phyloP scores from a whole-genome alignment of 2,797 vertebrate genomes.

The Coregonus suidteri region DNA sequence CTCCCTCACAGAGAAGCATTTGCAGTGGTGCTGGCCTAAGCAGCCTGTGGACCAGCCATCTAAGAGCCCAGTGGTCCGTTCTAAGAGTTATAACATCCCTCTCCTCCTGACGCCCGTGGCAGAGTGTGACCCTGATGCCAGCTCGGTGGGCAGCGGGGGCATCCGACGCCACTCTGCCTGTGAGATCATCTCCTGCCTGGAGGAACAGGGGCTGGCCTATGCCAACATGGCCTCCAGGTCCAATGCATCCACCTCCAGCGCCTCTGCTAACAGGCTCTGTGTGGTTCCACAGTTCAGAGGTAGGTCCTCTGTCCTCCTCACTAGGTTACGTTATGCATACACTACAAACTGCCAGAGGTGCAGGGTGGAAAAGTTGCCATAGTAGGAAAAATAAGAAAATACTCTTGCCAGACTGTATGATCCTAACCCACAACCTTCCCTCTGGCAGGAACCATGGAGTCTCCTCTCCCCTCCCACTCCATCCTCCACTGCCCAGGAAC shows the following conservation, averaged over 20 bases:
- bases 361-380: neutral
- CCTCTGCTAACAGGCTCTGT: slow-evolving; percentile 74
- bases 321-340: neutral
- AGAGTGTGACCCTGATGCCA: slow-evolving; percentile 88
- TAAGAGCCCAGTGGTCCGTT: slow-evolving; percentile 93
- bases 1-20: slow-evolving; percentile 82
- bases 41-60: slow-evolving; percentile 80
- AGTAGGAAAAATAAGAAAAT: neutral
- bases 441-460: slow-evolving; percentile 58
- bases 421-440: slow-evolving; percentile 21
- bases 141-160: slow-evolving; percentile 76
- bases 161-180: slow-evolving; percentile 93
- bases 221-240: slow-evolving; percentile 71
- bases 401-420: neutral
- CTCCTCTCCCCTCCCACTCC: slow-evolving; percentile 74
- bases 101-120: slow-evolving; percentile 93
- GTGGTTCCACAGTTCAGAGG: slow-evolving; percentile 73
- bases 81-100: slow-evolving; percentile 97
- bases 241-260: slow-evolving; percentile 67
- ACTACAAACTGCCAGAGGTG: neutral
- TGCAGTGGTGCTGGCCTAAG: slow-evolving; percentile 85
- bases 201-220: slow-evolving; percentile 81
- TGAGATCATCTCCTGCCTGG: slow-evolving; percentile 90
- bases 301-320: slow-evolving; percentile 49
- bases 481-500: slow-evolving; percentile 77